Evolutionary conservation across 2,888 invertebrate species (phyloP).

Genomic region (Koerneria pararmatus): DNA sequence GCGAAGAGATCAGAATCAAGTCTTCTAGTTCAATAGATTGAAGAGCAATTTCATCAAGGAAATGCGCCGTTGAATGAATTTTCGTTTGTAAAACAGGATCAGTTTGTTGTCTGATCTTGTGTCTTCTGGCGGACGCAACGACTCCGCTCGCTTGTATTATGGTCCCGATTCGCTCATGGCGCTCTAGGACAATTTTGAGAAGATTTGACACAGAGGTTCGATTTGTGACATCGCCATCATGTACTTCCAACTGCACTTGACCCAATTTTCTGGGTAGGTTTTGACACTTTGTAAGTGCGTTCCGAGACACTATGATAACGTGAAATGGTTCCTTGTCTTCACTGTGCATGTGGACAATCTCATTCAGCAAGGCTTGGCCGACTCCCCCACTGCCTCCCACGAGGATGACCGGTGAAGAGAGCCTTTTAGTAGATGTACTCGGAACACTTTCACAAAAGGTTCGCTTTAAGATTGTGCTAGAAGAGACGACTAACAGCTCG

Average conservation of each 20-base stretch:
- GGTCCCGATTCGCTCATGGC: not conserved
- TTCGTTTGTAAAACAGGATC: slow-evolving; percentile 29
- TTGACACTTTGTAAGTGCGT: no score
- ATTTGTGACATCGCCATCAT: no score
- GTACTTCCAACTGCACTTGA: no score
- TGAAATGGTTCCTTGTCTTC: not conserved
- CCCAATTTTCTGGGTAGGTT: no score
- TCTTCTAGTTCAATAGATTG: slow-evolving; percentile 25
- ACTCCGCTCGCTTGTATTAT: slow-evolving; percentile 35
- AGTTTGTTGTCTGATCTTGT: slow-evolving; percentile 30
- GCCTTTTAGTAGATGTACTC: no score
- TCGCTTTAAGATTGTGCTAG: no score
- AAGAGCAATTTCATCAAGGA: slow-evolving; percentile 28
- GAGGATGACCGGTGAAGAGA: no score
- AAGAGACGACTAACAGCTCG: no score
- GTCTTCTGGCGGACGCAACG: slow-evolving; percentile 22
- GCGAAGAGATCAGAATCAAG: slow-evolving; percentile 40
- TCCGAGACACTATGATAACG: no score
- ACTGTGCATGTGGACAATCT: not conserved
- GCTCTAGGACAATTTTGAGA: no score
- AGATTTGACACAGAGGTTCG: no score
- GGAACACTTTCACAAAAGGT: no score
- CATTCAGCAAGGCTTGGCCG: slow-evolving; percentile 4
- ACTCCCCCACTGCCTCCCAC: slow-evolving; percentile 11
- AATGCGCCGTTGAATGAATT: slow-evolving; percentile 30